Conservation (phyloP, 2,113 vertebrate species). For the Gyps fulvus region DNA sequence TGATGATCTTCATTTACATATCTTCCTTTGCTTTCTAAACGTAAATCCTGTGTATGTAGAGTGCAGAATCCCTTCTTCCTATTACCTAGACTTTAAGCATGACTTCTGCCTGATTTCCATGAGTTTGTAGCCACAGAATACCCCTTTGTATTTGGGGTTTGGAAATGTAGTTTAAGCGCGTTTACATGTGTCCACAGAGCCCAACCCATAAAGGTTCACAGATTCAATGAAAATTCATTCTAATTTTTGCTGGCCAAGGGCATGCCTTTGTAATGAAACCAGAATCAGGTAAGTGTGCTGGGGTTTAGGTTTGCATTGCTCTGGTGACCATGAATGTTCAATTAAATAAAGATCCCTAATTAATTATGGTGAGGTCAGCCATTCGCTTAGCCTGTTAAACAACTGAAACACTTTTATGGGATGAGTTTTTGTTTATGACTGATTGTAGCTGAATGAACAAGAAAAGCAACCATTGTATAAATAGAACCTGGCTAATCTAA, state of each 20-base stretch:
- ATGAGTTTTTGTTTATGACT: neutral
- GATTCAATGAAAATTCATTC: neutral
- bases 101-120: neutral
- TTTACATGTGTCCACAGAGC: neutral
- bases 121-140: neutral
- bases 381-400: constrained; percentile 21
- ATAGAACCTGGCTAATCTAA: neutral
- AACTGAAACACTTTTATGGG: neutral
- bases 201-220: neutral
- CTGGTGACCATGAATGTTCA: neutral
- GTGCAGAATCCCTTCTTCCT: neutral
- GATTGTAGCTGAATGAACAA: neutral
- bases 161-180: neutral
- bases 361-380: neutral
- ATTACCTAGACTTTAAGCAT: neutral
- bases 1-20: neutral
- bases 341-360: neutral
- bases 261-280: neutral
- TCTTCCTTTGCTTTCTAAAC: neutral
- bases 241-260: neutral
- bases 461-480: neutral
- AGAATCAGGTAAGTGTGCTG: neutral
- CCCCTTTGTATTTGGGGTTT: neutral
- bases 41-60: neutral
- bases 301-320: neutral